These are phyloP conservation scores for Haliclona indistincta DNA, from an alignment of 37 sponge, comb jelly and placozoan genomes.

Conservation along the genomic window DNA sequence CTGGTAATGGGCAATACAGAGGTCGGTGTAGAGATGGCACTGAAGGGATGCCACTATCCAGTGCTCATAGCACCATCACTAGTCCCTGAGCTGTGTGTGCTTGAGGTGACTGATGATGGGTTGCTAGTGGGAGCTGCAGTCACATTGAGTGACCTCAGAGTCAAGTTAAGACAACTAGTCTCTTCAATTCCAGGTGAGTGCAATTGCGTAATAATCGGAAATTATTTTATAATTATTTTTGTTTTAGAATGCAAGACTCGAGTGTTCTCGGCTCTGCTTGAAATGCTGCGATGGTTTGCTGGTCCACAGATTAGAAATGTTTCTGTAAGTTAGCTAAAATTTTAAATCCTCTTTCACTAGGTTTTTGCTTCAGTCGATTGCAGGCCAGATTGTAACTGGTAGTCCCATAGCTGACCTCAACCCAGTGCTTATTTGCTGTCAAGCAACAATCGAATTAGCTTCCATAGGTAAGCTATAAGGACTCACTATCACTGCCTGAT, in stretches of 20 bases:
- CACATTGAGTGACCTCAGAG: slow-evolving; percentile 43
- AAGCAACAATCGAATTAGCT: slow-evolving; percentile 48
- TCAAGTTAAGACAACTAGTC: slow-evolving; percentile 44
- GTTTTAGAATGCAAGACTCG: slow-evolving; percentile 61
- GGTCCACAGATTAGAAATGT: slow-evolving; percentile 89
- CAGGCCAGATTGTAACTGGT: slow-evolving; percentile 79
- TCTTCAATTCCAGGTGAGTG: slow-evolving; percentile 49
- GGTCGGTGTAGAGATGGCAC: slow-evolving; percentile 76
- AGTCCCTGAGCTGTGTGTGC: slow-evolving; percentile 69
- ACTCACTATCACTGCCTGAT: no score
- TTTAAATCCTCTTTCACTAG: background rate
- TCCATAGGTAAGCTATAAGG: slow-evolving; percentile 41
- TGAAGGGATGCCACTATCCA: slow-evolving; percentile 63
- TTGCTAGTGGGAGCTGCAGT: slow-evolving; percentile 80
- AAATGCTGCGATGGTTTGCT: slow-evolving; percentile 90
- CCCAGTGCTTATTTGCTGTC: slow-evolving; percentile 68
- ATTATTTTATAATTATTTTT: no score
- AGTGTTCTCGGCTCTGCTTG: slow-evolving; percentile 67
- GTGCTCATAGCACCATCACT: slow-evolving; percentile 54
- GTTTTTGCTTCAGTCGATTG: slow-evolving; percentile 52
- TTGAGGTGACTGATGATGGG: slow-evolving; percentile 55
- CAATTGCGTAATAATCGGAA: no score
- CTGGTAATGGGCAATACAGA: slow-evolving; percentile 81
- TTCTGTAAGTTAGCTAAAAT: slow-evolving; percentile 51
- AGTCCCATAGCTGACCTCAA: slow-evolving; percentile 92